Percentiles rank a stretch among this genome's conserved stretches.
These are phyloP conservation scores for Graphium colonna DNA, from an alignment of 2,888 invertebrate species.

Conservation along the genomic window DNA sequence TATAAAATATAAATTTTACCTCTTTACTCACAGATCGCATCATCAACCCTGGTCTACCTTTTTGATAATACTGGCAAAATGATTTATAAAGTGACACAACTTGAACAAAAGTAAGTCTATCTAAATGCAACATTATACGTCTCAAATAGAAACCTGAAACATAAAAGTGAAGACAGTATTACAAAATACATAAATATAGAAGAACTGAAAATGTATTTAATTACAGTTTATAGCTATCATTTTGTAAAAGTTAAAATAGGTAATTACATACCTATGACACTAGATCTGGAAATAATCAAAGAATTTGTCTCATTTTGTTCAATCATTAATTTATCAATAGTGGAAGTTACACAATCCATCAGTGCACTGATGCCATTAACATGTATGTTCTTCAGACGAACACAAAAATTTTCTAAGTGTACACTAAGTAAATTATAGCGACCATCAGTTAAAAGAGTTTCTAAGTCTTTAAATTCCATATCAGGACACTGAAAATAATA, in stretches of 20 bases:
- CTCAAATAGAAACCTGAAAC: conserved; percentile 89
- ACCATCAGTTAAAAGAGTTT: conserved; percentile 81
- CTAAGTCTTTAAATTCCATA: conserved; percentile 84
- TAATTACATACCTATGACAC: conserved; percentile 80
- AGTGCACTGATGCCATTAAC: conserved; percentile 83
- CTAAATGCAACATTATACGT: conserved; percentile 89
- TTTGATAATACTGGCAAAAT: conserved; percentile 85
- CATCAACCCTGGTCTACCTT: conserved; percentile 72
- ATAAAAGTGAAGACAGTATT: conserved; percentile 41
- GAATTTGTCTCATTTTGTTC: conserved; percentile 70
- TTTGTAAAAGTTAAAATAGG: background rate
- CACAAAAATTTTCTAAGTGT: conserved; percentile 81
- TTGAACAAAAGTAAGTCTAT: conserved; percentile 91
- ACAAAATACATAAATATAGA: conserved; percentile 53
- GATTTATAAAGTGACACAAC: conserved; percentile 86
- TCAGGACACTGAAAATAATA: conserved; percentile 83
- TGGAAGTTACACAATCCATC: conserved; percentile 80
- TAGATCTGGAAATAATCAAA: conserved; percentile 81
- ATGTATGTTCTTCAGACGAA: conserved; percentile 78
- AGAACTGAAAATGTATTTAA: conserved; percentile 24
- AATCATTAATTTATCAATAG: conserved; percentile 80
- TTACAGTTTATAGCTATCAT: conserved; percentile 27
- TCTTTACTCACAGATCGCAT: conserved; percentile 73
- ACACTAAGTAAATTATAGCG: conserved; percentile 79
- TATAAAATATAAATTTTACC: conserved; percentile 38